Evolutionary conservation across 2,888 invertebrate genomes (phyloP), one percentile per base, ranked within the genome.

Genomic region (Andrena bicolor): DNA sequence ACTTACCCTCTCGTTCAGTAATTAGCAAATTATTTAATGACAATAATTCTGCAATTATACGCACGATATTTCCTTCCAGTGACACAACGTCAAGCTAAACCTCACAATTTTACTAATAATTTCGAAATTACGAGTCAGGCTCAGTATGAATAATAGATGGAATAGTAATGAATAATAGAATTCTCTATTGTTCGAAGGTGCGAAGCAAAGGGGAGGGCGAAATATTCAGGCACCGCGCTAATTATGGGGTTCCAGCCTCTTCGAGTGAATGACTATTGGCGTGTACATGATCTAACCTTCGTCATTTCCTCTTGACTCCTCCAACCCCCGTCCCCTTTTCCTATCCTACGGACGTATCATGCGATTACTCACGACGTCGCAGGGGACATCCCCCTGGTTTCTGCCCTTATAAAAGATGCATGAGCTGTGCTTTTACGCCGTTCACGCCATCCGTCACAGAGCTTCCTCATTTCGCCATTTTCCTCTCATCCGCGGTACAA

Each of bases 341-440:
- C 56, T 20, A 28, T 70, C 48, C 80, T 61, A 49, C 68, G 68
- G 10, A 70, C 53, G 75, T 80, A 79, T 81, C 74, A 68, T 60
- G 63, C 80, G 84, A 88, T 90, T 88, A 85, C 82, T 80, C 76
- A 58, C 61, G 49, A 74, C 71, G 65, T 61, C 72, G 63, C 71
- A 49, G 51, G 73, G 75, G 73, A 69, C 53, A 20, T 23, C 64
- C 75, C 81, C 63, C 65, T 51, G 72, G 49, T 74, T 32, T 73
- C 75, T 41, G 64, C 73, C 72, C 87, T 87, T 81, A 90, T 89
- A 89, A 89, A 89, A 88, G 80, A 90, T 90, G 83, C 86, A 89
- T 83, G 88, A 89, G 84, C 70, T 61, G 73, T 75, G 80, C 78
- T 81, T 75, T 84, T 72, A 68, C 80, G 61, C 51, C 56, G 70